These are phyloP conservation scores for Ophraella communa DNA, from an alignment of 2,888 invertebrate genomes.

Conservation along the genomic window DNA sequence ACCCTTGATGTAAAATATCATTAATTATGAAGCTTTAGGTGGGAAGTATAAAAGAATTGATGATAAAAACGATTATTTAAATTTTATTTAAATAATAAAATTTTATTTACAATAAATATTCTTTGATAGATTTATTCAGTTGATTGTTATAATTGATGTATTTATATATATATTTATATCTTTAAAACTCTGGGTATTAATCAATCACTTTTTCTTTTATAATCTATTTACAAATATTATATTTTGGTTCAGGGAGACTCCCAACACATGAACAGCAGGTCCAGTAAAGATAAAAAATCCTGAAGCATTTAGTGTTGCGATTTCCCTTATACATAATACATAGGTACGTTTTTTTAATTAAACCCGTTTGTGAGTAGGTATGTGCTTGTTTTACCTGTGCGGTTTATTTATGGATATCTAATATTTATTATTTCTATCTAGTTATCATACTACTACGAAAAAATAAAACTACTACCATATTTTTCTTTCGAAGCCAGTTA, in stretches of 20 bases:
- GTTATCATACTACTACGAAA: not conserved
- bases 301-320: slow-evolving; percentile 7
- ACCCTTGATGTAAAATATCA: no score
- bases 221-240: slow-evolving; percentile 15
- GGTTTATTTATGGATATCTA: slow-evolving; percentile 33
- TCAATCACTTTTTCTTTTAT: slow-evolving; percentile 20
- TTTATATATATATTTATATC: slow-evolving; percentile 28
- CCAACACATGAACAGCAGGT: not conserved
- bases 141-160: slow-evolving; percentile 43
- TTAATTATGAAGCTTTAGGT: not conserved
- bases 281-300: not conserved
- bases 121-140: slow-evolving; percentile 35
- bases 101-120: slow-evolving; percentile 39
- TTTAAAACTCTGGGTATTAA: slow-evolving; percentile 21
- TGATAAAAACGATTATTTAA: slow-evolving; percentile 13
- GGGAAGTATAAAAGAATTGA: slow-evolving; percentile 29
- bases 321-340: slow-evolving; percentile 9
- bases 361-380: no score
- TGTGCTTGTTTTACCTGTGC: slow-evolving; percentile 37
- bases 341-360: slow-evolving; percentile 30
- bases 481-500: not conserved
- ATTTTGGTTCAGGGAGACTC: not conserved
- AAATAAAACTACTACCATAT: not conserved
- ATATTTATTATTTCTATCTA: slow-evolving; percentile 2
- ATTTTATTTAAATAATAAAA: slow-evolving; percentile 36